Evolutionary conservation across 1,140 invertebrate genomes (phyloP), one percentile per base, ranked within the genome.

Genomic region (Heliconius melpomene): DNA sequence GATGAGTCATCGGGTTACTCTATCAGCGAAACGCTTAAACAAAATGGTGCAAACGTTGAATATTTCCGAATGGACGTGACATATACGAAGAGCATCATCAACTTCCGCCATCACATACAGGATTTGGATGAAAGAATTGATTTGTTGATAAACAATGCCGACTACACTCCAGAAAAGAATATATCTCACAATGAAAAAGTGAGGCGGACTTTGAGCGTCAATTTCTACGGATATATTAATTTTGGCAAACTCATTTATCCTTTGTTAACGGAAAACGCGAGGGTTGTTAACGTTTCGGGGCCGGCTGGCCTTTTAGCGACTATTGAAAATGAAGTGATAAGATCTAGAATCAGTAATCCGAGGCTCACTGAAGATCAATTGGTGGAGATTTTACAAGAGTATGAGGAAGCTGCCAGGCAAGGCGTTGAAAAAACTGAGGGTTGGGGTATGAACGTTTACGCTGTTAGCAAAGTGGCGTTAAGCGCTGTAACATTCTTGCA

Each of bases 181-280:
- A 72, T 94, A 38, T 84, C 88, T 9, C 84, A 90, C 38, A 82
- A 83, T 3, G 93, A 94, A 76, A 91, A 89, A 83, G 92, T 93
- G 0, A 86, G 91, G 81, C 86, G 89, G 81, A 93, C 87, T 9
- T 82, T 94, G 52, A 91, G 90, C 76, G 89, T 93, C 0, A 94
- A 91, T 74, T 94, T 94, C 79, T 94, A 94, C 74, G 93, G 93
- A 16, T 93, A 89, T 75, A 93, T 94, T 26, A 94, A 94, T 82
- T 93, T 94, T 76, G 93, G 93, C 5, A 94, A 94, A 79, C 82
- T 94, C 16, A 79, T 94, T 20, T 94, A 93, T 82, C 92, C 92
- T 9, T 77, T 94, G 26, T 66, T 94, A n/a, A 89, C 83, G 74
- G 89, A 93, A 72, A 87, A 92, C 38, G 93, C 90, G 3, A 88